Evolutionary conservation across 2,113 vertebrate species (phyloP).

Genomic region (Chaenogobius annularis): DNA sequence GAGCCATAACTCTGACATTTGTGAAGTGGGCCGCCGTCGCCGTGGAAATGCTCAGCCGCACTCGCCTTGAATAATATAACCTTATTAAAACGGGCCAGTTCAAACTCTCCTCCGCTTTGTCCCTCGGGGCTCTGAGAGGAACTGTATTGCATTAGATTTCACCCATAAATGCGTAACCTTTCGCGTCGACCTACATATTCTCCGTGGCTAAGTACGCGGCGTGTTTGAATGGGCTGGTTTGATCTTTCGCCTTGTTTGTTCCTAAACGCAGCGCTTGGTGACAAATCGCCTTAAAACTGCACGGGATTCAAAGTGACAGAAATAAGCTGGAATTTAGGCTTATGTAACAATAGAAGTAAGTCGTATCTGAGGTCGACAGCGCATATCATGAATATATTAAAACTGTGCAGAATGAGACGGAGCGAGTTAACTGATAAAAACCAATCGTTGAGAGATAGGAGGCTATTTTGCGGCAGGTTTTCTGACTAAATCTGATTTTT

Average conservation of each 20-base stretch:
- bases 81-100: conserved; percentile 16
- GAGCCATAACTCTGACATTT: conserved; percentile 12
- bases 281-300: background rate
- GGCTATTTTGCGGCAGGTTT: background rate
- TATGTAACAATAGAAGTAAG: conserved; percentile 14
- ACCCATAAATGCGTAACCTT: conserved; percentile 57
- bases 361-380: conserved; percentile 34
- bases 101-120: conserved; percentile 24
- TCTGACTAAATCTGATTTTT: background rate
- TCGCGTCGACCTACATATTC: conserved; percentile 50
- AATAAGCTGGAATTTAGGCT: conserved; percentile 23
- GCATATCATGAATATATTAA: conserved; percentile 30
- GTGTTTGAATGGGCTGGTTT: background rate
- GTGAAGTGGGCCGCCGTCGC: conserved; percentile 36
- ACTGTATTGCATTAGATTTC: conserved; percentile 40
- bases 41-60: conserved; percentile 40
- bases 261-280: background rate
- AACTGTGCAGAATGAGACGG: background rate
- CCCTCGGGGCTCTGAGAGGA: conserved; percentile 20
- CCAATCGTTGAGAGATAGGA: background rate
- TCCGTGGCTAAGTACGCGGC: background rate
- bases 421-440: background rate
- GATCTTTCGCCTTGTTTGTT: background rate
- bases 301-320: conserved; percentile 9
- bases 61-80: conserved; percentile 31